A percentile compares a stretch with the other conserved stretches of the same genome.
Evolutionary conservation across 2,888 invertebrate species (phyloP).

Genomic region (Hirtodrosophila histrioides): DNA sequence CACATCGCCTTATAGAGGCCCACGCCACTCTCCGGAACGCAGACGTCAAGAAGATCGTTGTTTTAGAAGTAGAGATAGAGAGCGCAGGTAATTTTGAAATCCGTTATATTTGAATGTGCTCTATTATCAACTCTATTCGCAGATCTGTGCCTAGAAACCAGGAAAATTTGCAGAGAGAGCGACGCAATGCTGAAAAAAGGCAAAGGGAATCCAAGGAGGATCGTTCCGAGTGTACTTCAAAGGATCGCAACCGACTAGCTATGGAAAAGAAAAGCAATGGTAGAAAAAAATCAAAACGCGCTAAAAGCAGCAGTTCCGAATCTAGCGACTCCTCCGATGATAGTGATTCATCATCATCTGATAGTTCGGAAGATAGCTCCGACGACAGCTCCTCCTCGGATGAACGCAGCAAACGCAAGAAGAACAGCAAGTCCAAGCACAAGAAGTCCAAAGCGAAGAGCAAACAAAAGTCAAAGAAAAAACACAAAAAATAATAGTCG

Average conservation of each 20-base stretch:
- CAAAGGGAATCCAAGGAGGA: constrained; percentile 4
- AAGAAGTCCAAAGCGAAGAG: constrained; percentile 60
- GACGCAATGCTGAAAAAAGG: constrained; percentile 1
- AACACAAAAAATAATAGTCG: constrained; percentile 58
- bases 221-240: constrained; percentile 2
- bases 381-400: constrained; percentile 61
- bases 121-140: background rate
- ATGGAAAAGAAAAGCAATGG: constrained; percentile 38
- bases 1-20: constrained; percentile 25
- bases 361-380: constrained; percentile 57
- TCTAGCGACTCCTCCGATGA: constrained; percentile 43
- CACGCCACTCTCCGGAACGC: constrained; percentile 28
- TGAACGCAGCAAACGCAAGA: constrained; percentile 66
- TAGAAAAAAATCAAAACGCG: constrained; percentile 59
- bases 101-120: background rate
- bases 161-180: constrained; percentile 2
- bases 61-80: constrained; percentile 25
- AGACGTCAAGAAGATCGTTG: constrained; percentile 21
- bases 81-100: constrained; percentile 42
- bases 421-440: constrained; percentile 55
- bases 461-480: constrained; percentile 61
- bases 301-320: constrained; percentile 49
- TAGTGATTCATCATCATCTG: constrained; percentile 46
- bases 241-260: constrained; percentile 19
- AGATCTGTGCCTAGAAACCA: constrained; percentile 1